Evolutionary conservation across 64 coral and sea anemone species (phyloP), one percentile per base, ranked within the genome.

Genomic region (Pocillopora verrucosa): DNA sequence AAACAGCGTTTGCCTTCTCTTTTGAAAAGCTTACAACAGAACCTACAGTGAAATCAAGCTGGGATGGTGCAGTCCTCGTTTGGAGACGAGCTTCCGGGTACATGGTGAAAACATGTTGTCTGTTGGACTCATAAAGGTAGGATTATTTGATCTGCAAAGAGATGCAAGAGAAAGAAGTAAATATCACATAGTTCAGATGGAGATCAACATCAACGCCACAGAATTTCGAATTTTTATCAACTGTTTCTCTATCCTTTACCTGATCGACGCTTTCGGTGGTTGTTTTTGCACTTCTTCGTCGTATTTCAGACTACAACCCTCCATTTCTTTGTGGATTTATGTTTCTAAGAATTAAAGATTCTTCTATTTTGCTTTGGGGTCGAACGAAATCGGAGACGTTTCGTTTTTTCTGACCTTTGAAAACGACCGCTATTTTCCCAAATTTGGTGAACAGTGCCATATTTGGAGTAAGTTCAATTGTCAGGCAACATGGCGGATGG

Each of bases 31-130:
- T 51, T 51, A 51, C 3, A 51, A 73, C 22, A 24, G 20, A 13
- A 79, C 77, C 56, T 79, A 79, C 77, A 79, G 51, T 60, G 77
- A 20, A 5, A 79, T 79, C 14, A 79, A 51, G 57, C n/a, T 79
- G 10, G 77, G 77, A 79, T 79, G 57, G 24, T 78, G 74, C 37
- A 61, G 82, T 60, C 83, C 90, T 24, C 75, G 75, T 36, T 73
- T 86, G 26, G 90, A 92, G 35, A 74, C 77, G 0, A 92, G 38
- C 75, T 92, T 92, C 30, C 86, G 84, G 59, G 82, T 87, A 22
- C 90, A 92, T 0, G 90, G 90, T 59, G 90, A 92, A 78, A 92
- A 92, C 51, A 92, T 72, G 41, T 72, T 92, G 14, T 92, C 90
- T 60, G 90, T 92, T 68, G 90, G 90, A 34, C 90, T 92, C 90